Evolutionary conservation across 2,113 vertebrate genomes (phyloP), one percentile per base, ranked within the genome.

Genomic region (Chaetorhynchus papuensis): DNA sequence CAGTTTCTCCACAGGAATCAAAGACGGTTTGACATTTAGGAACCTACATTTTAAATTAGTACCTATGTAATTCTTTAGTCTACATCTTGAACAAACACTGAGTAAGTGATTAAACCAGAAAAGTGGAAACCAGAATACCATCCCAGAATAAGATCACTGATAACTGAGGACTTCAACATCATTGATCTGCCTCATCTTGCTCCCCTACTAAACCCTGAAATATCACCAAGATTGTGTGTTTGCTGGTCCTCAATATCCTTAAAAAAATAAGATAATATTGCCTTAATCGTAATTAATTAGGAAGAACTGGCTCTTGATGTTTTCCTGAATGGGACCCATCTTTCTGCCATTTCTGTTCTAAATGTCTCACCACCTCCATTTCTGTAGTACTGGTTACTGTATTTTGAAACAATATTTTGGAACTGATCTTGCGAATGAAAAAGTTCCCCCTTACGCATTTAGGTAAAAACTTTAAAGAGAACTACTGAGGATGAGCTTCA

Each of bases 211-310:
- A 77, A 81, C 10, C 17, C 33, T n/a, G 30, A 65, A 69, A 42
- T 14, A 45, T 5, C 23, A 35, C 30, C 30, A 64, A 37, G 39
- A 24, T 2, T 2, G 1, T 17, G 6, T 5, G 1, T 24, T 24
- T 52, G 11, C 7, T 37, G 53, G 13, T 68, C 37, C 41, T 53
- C 53, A 16, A 5, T 13, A 59, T 10, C 49, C 20, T 76, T 31
- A 20, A 41, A 45, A 45, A 52, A 30, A 11, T 1, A 56, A 41
- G 3, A 20, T 11, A 28, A 11, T 44, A 49, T 27, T 42, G 27
- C 20, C 12, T 78, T 68, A 75, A 39, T 37, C 16, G 28, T 17
- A 23, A 49, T 53, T 56, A 52, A 57, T 71, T 30, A 61, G 10
- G 18, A 49, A 70, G 21, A 90, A 44, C 2, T 33, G 31, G 17